Base-by-base conservation (phyloP, 1,140 invertebrate species). In the Steinernema feltiae region DNA sequence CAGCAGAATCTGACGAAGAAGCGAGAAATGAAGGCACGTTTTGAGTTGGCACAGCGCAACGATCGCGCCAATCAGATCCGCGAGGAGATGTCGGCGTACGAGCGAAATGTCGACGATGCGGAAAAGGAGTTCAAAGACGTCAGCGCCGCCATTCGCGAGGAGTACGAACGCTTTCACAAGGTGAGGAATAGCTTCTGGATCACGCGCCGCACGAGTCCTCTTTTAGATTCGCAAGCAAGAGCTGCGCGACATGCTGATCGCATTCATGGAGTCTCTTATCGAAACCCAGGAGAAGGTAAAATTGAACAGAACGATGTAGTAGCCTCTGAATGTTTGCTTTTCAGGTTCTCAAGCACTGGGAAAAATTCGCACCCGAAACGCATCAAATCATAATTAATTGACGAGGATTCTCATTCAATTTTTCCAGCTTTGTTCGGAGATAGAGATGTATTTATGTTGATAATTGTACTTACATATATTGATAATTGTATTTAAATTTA, bases 121-220 rank as follows among this genome's bases (percentile, higher is more conserved):
- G 93, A 98, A 86, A 93, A 97, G 84, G 94, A 97, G 84, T 99
- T 99, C 88, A 92, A 97, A 85, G 92, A 92, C 82, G 97, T 99
- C 85, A 98, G 95, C 0, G 91, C 92, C 80, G 94, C 94, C 88
- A 98, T 99, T 79, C 94, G 97, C 85, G 92, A 93, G 75, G 97
- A 99, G 88, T 90, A 98, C 86, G 93, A 95, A 80, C 89, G 92
- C 31, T 97, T 97, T 88, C 95, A 98, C 86, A 89, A 92, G 73
- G 53, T 63, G 74, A 72, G n/a, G n/a, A 77, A n/a, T 21, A 0
- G 71, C 29, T 27, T 74, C 1, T 30, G 73, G 63, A 75, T 73
- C 1, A 31, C 35, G 1, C 63, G 76, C 30, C 74, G 21, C 21
- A 71, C 72, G 2, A 30, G 18, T 29, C 27, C 24, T 7, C 31